Evolutionary conservation across 2,113 vertebrate species (phyloP), one percentile per base, ranked within the genome.

Genomic region (Chauna torquata): DNA sequence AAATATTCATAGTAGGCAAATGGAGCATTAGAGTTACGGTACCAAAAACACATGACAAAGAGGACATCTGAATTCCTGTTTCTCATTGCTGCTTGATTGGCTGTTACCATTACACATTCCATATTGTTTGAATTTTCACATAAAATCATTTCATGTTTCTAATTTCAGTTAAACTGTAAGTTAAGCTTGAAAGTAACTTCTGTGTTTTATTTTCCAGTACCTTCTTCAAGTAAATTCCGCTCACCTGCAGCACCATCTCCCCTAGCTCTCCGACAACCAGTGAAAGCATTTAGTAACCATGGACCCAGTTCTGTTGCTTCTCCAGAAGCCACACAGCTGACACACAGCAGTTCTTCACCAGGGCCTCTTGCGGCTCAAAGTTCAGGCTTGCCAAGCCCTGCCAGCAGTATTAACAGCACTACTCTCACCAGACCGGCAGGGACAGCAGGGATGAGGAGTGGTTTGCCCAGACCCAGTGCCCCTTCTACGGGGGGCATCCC

Each of bases 201-300:
- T 95, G 16, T 92, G 4, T 93, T 96, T 88, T 89, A 86, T 81
- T 95, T 97, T 95, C 19, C 98, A 99, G 99, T 99, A 96, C 99
- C 99, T 59, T 99, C 99, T 96, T 99, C 99, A 76, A 99, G 99
- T 97, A 99, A 99, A 82, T 98, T 99, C 96, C 98, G 99, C 58
- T 98, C 99, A 17, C 99, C 99, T 8, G 98, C 97, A 65, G 98
- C 99, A 10, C 99, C 99, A 0, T 99, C 99, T 68, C 99, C 99
- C 9, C 96, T 99, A 84, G 98, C 99, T 68, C 98, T 99, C 52
- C 98, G 99, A n/a, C 99, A 99, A 25, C 99, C 99, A 2, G 97
- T 99, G 66, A 99, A 99, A 95, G 99, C 99, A 19, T 98, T 99
- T 68, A 98, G 98, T 84, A 99, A 96, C 98, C 99, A 99, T 4